Conservation (phyloP, 1,140 invertebrate genomes). For the Carposina sasakii region DNA sequence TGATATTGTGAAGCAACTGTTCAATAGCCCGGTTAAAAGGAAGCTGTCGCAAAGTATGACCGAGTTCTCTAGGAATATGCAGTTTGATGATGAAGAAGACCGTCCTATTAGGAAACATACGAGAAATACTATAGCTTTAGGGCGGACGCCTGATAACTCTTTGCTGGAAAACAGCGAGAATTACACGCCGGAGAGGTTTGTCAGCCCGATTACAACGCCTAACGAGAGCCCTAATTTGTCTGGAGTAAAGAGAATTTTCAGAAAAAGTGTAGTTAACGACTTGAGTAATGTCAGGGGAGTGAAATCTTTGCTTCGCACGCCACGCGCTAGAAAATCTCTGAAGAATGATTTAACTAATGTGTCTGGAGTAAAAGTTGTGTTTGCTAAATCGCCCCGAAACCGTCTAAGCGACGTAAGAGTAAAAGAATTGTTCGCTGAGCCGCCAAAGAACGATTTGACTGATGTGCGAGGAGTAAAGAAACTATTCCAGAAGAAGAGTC, state of each 20-base stretch:
- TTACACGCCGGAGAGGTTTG: constrained; percentile 41
- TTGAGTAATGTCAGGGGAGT: constrained; percentile 57
- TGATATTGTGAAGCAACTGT: constrained; percentile 61
- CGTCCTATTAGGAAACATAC: constrained; percentile 19
- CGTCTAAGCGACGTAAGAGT: constrained; percentile 56
- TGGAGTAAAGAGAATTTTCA: constrained; percentile 39
- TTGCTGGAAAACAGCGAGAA: constrained; percentile 28
- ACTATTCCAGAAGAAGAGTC: constrained; percentile 37
- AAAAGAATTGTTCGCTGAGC: constrained; percentile 41
- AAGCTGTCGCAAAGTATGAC: constrained; percentile 66
- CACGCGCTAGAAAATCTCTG: constrained; percentile 38
- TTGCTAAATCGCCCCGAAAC: constrained; percentile 49
- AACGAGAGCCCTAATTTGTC: constrained; percentile 32
- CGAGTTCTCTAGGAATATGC: constrained; percentile 43
- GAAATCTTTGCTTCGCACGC: constrained; percentile 42
- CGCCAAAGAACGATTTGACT: constrained; percentile 62
- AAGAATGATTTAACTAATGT: constrained; percentile 63
- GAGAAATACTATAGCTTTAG: constrained; percentile 31
- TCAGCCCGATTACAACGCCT: constrained; percentile 46
- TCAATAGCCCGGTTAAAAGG: constrained; percentile 65
- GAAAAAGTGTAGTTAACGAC: constrained; percentile 49
- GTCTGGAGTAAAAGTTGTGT: constrained; percentile 51
- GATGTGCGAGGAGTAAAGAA: constrained; percentile 53
- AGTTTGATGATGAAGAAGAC: constrained; percentile 36
- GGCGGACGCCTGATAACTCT: constrained; percentile 27